Base-by-base conservation (phyloP, 2,888 invertebrate genomes). In the Zygothrica quintamaculata region DNA sequence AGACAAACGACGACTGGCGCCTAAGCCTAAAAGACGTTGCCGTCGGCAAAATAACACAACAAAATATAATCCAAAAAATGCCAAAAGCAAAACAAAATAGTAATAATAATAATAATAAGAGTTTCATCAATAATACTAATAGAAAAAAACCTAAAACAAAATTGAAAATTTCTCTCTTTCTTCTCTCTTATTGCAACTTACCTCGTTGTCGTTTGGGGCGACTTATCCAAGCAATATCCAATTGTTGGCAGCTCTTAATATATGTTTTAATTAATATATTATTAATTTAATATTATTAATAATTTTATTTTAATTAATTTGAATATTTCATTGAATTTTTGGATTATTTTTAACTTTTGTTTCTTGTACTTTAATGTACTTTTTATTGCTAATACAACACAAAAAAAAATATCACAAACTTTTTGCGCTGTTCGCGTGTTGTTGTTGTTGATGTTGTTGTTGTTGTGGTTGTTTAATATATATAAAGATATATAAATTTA, bases 321-420 rank as follows among this genome's bases (percentile, higher is more conserved):
- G 48, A n/a, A n/a, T n/a, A n/a, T n/a, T n/a, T n/a, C n/a, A n/a
- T n/a, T n/a, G n/a, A n/a, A n/a, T n/a, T n/a, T n/a, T n/a, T n/a
- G n/a, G n/a, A n/a, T n/a, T n/a, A n/a, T n/a, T n/a, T n/a, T n/a
- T n/a, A n/a, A n/a, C n/a, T n/a, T n/a, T n/a, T n/a, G n/a, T n/a
- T n/a, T n/a, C n/a, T n/a, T n/a, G n/a, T n/a, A n/a, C n/a, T n/a
- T n/a, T n/a, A n/a, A n/a, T n/a, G n/a, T n/a, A n/a, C n/a, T n/a
- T 16, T 51, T 51, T 16, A 61, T 53, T 81, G 65, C 84, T 86
- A 82, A 75, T 87, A 85, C 87, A 73, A 73, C 74, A 85, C 82
- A 85, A 73, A 74, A 75, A 85, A 85, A 82, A 80, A 87, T 87
- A 89, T 89, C 87, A 87, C 86, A 79, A 87, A 72, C 65, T 73